Percentiles rank a stretch among this genome's conserved stretches.
phyloP scores from a whole-genome alignment of 2,888 invertebrate species.

The Eudiplozoon nipponicum region DNA sequence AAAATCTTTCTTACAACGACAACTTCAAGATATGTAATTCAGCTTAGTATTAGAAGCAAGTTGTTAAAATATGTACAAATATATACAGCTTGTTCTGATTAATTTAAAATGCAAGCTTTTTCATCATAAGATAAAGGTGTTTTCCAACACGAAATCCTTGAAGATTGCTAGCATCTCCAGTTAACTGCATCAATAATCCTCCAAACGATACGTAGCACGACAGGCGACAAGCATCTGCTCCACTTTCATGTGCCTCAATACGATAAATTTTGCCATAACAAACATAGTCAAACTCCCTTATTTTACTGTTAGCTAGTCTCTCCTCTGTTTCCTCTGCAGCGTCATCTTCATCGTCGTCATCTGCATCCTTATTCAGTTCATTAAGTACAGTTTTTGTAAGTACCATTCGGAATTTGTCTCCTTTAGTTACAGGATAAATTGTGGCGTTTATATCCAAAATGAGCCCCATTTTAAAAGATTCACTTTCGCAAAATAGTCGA shows the following conservation, averaged over 20 bases:
- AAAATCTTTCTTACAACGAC: too few relatives aligned
- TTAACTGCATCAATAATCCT: conserved; percentile 65
- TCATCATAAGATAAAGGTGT: conserved; percentile 78
- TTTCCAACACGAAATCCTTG: conserved; percentile 92
- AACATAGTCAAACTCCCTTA: conserved; percentile 65
- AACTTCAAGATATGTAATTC: too few relatives aligned
- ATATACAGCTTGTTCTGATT: too few relatives aligned
- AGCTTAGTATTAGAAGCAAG: too few relatives aligned
- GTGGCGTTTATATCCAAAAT: conserved; percentile 89
- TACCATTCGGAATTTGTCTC: conserved; percentile 51
- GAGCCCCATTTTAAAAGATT: conserved; percentile 97
- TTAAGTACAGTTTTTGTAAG: conserved; percentile 70
- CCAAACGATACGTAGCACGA: conserved; percentile 85
- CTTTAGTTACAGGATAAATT: conserved; percentile 75
- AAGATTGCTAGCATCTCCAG: conserved; percentile 87
- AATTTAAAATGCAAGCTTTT: conserved; percentile 58
- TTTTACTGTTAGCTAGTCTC: conserved; percentile 43
- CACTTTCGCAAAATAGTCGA: conserved; percentile 78
- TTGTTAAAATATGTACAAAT: too few relatives aligned
- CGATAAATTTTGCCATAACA: conserved; percentile 90
- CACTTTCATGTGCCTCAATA: conserved; percentile 75
- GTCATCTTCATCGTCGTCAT: conserved; percentile 11
- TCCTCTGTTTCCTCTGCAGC: conserved; percentile 18
- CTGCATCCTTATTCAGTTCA: conserved; percentile 45
- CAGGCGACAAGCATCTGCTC: conserved; percentile 22